Percentiles rank a stretch among this genome's conserved stretches.
These are phyloP conservation scores for Stenotaenia linearis DNA, from an alignment of 2,888 invertebrate genomes.

Conservation along the genomic window DNA sequence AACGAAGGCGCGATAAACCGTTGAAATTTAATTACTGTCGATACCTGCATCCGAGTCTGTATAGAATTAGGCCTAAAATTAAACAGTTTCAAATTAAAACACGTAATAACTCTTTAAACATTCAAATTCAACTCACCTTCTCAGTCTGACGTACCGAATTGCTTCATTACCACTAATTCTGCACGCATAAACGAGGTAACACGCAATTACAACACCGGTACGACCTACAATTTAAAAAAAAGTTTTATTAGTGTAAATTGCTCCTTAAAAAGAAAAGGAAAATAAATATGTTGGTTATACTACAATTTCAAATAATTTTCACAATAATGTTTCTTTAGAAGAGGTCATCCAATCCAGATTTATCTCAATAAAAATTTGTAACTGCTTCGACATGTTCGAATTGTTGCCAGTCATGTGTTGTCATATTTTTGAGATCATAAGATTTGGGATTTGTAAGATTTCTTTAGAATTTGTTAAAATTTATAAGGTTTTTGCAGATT, in stretches of 20 bases:
- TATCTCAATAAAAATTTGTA: too few species aligned
- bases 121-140: conserved; percentile 50
- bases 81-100: background rate
- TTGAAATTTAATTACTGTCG: background rate
- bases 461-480: too few species aligned
- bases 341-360: too few species aligned
- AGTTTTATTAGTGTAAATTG: background rate
- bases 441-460: too few species aligned
- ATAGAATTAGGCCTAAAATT: conserved; percentile 2
- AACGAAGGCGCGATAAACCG: background rate
- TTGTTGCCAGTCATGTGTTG: too few species aligned
- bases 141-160: conserved; percentile 68
- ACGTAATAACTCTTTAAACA: too few species aligned
- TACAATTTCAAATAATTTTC: too few species aligned
- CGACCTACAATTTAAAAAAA: conserved; percentile 55
- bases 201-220: conserved; percentile 80
- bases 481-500: too few species aligned
- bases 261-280: background rate
- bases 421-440: too few species aligned
- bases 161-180: conserved; percentile 69
- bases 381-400: too few species aligned
- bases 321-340: too few species aligned
- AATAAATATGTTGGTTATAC: background rate
- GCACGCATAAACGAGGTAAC: conserved; percentile 73
- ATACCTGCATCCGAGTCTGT: background rate